These are phyloP conservation scores for Frankliniella fusca DNA, from an alignment of 2,888 invertebrate species.

Conservation along the genomic window DNA sequence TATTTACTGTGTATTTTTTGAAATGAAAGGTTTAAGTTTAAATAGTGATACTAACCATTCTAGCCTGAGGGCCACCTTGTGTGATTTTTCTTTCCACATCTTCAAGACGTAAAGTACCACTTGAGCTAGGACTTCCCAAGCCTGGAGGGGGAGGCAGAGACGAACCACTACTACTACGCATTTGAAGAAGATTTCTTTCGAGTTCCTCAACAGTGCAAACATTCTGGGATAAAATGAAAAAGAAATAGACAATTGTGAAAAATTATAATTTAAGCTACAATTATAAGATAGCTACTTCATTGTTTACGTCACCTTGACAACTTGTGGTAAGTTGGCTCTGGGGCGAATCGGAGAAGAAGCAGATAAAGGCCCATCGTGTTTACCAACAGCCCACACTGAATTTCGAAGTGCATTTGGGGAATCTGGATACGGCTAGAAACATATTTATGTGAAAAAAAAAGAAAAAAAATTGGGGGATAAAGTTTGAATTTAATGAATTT, in stretches of 20 bases:
- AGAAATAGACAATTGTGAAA: neutral
- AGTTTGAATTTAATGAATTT: too few relatives aligned
- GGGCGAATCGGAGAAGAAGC: conserved; percentile 28
- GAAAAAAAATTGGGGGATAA: neutral
- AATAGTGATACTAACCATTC: neutral
- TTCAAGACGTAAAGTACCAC: conserved; percentile 36
- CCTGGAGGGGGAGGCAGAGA: conserved; percentile 21
- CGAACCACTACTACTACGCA: neutral
- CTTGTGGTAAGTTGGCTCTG: neutral
- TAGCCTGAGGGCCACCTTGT: neutral
- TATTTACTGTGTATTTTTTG: neutral
- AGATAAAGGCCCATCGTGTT: conserved; percentile 20
- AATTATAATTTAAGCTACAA: neutral
- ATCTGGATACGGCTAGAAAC: neutral
- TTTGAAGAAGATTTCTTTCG: conserved; percentile 61
- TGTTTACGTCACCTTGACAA: conserved; percentile 27
- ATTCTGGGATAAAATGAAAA: conserved; percentile 51
- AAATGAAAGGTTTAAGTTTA: conserved; percentile 31
- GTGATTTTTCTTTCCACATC: conserved; percentile 37
- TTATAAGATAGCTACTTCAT: neutral
- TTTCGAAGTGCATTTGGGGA: conserved; percentile 5
- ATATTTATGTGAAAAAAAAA: neutral
- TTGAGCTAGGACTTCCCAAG: conserved; percentile 13
- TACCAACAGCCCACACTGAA: conserved; percentile 32
- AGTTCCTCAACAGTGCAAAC: conserved; percentile 70